Percentiles rank a stretch among this genome's conserved stretches.
These are phyloP conservation scores for Capromys pilorides DNA, from an alignment of 2,797 vertebrate genomes.

Conservation along the genomic window DNA sequence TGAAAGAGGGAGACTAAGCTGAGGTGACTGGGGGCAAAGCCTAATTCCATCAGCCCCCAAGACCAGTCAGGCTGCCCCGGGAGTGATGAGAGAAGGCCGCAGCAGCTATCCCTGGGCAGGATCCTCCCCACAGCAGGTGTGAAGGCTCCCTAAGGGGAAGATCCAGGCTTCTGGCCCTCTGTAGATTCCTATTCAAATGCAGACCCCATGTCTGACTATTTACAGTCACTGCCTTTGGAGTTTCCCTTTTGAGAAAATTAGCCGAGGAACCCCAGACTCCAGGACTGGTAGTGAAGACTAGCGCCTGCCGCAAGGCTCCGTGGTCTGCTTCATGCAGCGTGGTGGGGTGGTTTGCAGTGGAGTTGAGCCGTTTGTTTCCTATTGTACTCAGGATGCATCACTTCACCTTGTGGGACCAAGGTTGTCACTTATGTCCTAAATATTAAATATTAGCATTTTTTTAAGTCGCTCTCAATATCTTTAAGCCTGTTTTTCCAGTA, in stretches of 20 bases:
- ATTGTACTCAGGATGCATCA: no score
- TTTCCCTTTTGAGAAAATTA: neutral
- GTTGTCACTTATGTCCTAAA: neutral
- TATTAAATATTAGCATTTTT: neutral
- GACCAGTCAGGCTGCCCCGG: neutral
- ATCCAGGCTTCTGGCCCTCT: no score
- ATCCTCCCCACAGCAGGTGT: neutral
- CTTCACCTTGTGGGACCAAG: neutral
- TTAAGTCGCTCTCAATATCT: neutral
- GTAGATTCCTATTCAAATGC: neutral
- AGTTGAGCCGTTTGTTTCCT: neutral
- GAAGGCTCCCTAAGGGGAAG: no score
- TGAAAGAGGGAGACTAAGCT: neutral
- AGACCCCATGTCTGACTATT: neutral
- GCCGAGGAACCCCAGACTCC: fast-evolving
- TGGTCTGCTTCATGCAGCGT: no score
- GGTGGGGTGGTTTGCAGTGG: neutral
- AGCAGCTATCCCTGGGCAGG: no score
- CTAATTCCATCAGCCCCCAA: neutral
- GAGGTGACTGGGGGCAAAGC: neutral
- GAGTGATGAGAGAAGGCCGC: neutral
- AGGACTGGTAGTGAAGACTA: neutral
- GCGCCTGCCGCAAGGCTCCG: neutral
- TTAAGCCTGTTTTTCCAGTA: neutral
- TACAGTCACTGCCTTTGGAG: neutral